These are phyloP conservation scores for Thymelicus lineola DNA, from an alignment of 2,888 invertebrate genomes.

Conservation along the genomic window DNA sequence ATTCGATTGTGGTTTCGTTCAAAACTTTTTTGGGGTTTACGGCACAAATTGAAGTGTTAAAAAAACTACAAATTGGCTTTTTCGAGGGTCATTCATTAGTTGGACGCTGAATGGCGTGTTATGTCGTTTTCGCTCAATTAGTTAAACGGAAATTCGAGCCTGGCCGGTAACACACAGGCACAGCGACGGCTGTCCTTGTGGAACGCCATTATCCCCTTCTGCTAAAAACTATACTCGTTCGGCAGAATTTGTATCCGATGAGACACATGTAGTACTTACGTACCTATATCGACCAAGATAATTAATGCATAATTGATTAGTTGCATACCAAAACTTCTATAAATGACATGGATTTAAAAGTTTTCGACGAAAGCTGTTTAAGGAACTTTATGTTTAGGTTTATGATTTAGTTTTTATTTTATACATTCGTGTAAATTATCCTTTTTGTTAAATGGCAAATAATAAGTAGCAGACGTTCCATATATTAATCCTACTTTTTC, in stretches of 20 bases:
- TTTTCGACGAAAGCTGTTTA: neutral
- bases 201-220: constrained; percentile 20
- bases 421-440: too few relatives aligned
- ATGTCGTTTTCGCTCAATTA: constrained; percentile 84
- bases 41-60: constrained; percentile 84
- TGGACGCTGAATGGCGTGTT: constrained; percentile 77
- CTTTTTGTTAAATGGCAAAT: too few relatives aligned
- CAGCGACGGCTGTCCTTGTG: constrained; percentile 46
- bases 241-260: neutral
- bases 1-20: constrained; percentile 85
- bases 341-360: neutral
- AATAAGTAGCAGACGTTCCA: too few relatives aligned
- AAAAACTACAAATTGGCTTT: constrained; percentile 84
- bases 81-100: constrained; percentile 82
- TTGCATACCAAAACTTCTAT: neutral
- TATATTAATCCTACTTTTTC: too few relatives aligned
- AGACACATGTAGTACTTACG: neutral
- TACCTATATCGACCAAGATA: too few relatives aligned
- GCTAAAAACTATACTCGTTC: constrained; percentile 20
- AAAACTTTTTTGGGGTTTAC: constrained; percentile 81
- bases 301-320: too few relatives aligned
- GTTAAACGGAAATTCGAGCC: constrained; percentile 79
- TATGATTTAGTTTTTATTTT: neutral
- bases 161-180: constrained; percentile 65
- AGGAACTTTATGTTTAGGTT: neutral